These are phyloP conservation scores for Microplitis deprimator DNA, from an alignment of 2,888 invertebrate genomes.

Conservation along the genomic window DNA sequence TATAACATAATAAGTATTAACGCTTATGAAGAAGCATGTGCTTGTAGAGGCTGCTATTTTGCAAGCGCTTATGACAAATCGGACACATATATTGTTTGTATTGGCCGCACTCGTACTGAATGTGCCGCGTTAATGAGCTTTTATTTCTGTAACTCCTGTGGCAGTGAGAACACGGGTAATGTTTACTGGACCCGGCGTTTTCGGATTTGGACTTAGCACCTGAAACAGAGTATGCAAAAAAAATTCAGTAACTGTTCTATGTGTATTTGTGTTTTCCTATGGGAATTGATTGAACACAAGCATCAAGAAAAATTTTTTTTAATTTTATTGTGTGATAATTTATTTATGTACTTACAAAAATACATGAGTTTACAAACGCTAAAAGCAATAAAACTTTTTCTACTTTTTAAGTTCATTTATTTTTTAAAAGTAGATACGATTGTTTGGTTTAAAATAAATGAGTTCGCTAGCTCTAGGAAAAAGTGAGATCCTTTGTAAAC, in stretches of 20 bases:
- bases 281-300: no score
- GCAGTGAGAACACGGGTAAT: constrained; percentile 53
- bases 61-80: constrained; percentile 48
- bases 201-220: background rate
- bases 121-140: constrained; percentile 64
- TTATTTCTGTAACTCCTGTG: constrained; percentile 64
- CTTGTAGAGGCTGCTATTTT: constrained; percentile 51
- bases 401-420: no score
- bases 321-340: constrained; percentile 49
- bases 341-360: constrained; percentile 68
- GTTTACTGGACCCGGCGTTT: constrained; percentile 40
- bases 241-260: background rate
- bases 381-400: constrained; percentile 30
- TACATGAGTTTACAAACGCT: constrained; percentile 67
- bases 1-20: constrained; percentile 28
- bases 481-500: background rate
- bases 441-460: background rate
- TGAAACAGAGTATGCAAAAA: background rate
- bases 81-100: constrained; percentile 50
- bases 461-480: constrained; percentile 5
- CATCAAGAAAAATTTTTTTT: background rate
- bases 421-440: background rate
- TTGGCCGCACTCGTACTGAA: constrained; percentile 58
- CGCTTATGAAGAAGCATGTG: constrained; percentile 54
- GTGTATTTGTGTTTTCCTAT: background rate